Base-by-base conservation (phyloP, 2,797 vertebrate species). In the Clarias fuscus region DNA sequence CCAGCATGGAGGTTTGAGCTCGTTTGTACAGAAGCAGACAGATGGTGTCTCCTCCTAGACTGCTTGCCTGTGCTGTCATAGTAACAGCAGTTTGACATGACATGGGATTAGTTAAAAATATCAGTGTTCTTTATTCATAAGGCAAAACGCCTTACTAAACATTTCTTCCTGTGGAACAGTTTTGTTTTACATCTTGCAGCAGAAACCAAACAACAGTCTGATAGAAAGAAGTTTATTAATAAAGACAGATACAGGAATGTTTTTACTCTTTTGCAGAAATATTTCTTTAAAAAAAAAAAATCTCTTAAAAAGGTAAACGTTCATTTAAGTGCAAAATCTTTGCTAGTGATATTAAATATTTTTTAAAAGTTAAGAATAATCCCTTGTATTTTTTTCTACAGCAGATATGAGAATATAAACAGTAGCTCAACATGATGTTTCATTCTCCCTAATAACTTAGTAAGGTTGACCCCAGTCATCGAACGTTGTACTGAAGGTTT, bases 271-370 rank as follows among this genome's bases (percentile, higher is more conserved):
- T 89, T 93, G 93, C 92, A 92, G 92, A 90, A 92, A 94, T 89
- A 93, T 85, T 87, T 92, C 93, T 91, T 90, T 87, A 68, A 61
- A 87, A 88, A 68, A 61, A 87, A 88, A 88, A 93, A 93, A 92
- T 92, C 88, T 90, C 90, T 94, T 78, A 89, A 88, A 88, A 94
- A 93, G 93, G 92, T 95, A 95, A 94, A 90, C 90, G 90, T 94
- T 90, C 84, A 91, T 94, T 95, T 95, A 96, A 96, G 95, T 96
- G 95, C 95, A 96, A 96, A 95, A 94, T 93, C 91, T 94, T 94
- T 95, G 94, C 94, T 93, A 94, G 91, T 91, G 91, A 92, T 91
- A 93, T 93, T 88, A 90, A 90, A 94, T 93, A 87, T 80, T 84
- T 79, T 68, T 72, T 88, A 89, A 91, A 89, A 83, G 87, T 90